phyloP scores from a whole-genome alignment of 2,113 vertebrate genomes.

The Malurus alboscapulatus region DNA sequence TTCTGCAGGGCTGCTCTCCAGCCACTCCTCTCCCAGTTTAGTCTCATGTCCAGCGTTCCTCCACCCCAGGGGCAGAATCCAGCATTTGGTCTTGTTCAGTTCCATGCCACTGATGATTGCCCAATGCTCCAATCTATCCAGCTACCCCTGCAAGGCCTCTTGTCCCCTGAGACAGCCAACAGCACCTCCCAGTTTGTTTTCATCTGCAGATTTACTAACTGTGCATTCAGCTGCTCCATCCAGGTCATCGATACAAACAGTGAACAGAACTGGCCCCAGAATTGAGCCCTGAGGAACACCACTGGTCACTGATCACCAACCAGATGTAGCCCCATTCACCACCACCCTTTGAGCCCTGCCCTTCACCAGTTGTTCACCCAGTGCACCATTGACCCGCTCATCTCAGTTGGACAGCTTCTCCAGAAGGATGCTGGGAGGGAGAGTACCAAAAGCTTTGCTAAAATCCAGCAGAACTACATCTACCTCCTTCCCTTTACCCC shows the following conservation, averaged over 20 bases:
- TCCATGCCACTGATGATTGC: not conserved
- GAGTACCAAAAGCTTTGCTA: not conserved
- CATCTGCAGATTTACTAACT: not conserved
- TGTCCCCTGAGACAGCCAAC: not conserved
- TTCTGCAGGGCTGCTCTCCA: not conserved
- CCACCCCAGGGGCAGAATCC: not conserved
- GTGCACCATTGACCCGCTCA: not conserved
- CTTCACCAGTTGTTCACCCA: not conserved
- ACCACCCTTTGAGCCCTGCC: not conserved
- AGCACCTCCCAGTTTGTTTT: not conserved
- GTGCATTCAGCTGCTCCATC: not conserved
- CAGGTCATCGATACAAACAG: not conserved
- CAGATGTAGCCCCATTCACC: not conserved
- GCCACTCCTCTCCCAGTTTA: not conserved
- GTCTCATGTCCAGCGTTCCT: not conserved
- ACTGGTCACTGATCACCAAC: not conserved
- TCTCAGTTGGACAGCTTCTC: not conserved
- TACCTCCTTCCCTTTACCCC: not conserved
- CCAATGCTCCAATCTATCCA: not conserved
- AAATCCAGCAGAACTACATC: not conserved
- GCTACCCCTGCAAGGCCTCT: not conserved
- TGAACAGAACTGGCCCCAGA: not conserved
- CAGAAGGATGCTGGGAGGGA: not conserved
- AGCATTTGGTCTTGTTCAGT: not conserved
- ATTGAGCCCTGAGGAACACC: not conserved